phyloP scores from a whole-genome alignment of 2,113 vertebrate genomes.

The Python bivittatus region DNA sequence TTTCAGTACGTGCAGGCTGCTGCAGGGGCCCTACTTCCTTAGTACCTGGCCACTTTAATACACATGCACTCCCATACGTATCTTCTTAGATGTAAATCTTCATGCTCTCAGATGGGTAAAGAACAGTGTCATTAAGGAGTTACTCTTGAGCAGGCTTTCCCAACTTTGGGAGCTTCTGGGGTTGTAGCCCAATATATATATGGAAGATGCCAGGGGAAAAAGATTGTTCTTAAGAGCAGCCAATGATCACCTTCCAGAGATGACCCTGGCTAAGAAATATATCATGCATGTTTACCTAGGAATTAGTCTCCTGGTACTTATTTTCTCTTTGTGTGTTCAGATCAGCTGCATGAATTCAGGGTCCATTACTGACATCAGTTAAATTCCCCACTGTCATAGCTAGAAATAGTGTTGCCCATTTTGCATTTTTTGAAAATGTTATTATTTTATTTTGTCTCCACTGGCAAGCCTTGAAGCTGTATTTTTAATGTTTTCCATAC shows the following conservation, averaged over 20 bases:
- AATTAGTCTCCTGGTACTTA: not conserved
- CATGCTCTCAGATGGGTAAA: not conserved
- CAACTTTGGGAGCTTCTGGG: not conserved
- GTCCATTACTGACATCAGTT: not conserved
- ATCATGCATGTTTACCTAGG: not conserved
- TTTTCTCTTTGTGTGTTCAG: fast-evolving
- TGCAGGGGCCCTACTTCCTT: not conserved
- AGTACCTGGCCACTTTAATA: not conserved
- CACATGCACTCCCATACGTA: not conserved
- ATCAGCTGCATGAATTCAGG: not conserved
- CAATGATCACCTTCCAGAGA: not conserved
- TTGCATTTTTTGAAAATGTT: not conserved
- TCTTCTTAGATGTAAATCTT: not conserved
- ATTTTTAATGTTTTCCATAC: not conserved
- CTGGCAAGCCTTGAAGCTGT: not conserved
- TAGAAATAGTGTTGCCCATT: not conserved
- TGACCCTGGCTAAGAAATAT: not conserved
- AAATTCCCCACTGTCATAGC: not conserved
- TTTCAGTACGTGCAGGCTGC: not conserved
- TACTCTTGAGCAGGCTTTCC: not conserved
- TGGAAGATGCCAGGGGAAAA: no score
- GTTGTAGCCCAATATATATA: not conserved
- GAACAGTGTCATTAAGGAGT: not conserved
- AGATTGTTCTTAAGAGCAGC: not conserved
- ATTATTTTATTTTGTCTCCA: not conserved